These are phyloP conservation scores for Elaeidobius kamerunicus DNA, from an alignment of 2,888 invertebrate species.

Conservation along the genomic window DNA sequence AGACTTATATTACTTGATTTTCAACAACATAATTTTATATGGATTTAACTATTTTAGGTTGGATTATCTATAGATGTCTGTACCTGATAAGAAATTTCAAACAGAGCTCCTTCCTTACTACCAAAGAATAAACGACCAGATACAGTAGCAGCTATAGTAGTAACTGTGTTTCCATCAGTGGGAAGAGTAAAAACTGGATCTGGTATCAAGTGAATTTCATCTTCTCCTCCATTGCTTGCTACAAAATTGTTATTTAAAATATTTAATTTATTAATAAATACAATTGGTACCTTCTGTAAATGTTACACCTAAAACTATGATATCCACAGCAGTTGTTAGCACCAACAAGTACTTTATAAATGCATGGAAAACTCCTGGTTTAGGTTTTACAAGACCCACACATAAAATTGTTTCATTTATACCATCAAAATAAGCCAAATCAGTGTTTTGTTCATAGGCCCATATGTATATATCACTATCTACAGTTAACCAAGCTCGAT, in stretches of 20 bases:
- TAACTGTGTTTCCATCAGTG: slow-evolving; percentile 84
- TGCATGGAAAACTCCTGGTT: slow-evolving; percentile 81
- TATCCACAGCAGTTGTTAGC: slow-evolving; percentile 92
- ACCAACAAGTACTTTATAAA: slow-evolving; percentile 90
- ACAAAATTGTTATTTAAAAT: slow-evolving; percentile 3
- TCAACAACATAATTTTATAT: no score
- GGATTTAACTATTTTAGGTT: no score
- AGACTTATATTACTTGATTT: no score
- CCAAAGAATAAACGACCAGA: slow-evolving; percentile 92
- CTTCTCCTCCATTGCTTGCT: slow-evolving; percentile 46
- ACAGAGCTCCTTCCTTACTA: slow-evolving; percentile 90
- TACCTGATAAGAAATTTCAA: slow-evolving; percentile 93
- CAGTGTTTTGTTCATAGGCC: slow-evolving; percentile 94
- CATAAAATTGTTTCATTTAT: slow-evolving; percentile 91
- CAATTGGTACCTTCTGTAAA: slow-evolving; percentile 50
- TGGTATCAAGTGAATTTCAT: slow-evolving; percentile 87
- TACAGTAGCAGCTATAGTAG: slow-evolving; percentile 75
- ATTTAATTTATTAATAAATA: background rate
- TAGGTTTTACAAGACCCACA: slow-evolving; percentile 88
- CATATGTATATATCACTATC: slow-evolving; percentile 98
- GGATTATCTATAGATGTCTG: slow-evolving; percentile 2
- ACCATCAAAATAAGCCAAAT: slow-evolving; percentile 96
- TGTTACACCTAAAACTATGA: slow-evolving; percentile 77
- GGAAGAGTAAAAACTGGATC: slow-evolving; percentile 93
- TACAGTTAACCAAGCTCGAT: slow-evolving; percentile 94